These are phyloP conservation scores for Drosophila bipectinata DNA, from an alignment of 1,140 invertebrate genomes.

Conservation along the genomic window DNA sequence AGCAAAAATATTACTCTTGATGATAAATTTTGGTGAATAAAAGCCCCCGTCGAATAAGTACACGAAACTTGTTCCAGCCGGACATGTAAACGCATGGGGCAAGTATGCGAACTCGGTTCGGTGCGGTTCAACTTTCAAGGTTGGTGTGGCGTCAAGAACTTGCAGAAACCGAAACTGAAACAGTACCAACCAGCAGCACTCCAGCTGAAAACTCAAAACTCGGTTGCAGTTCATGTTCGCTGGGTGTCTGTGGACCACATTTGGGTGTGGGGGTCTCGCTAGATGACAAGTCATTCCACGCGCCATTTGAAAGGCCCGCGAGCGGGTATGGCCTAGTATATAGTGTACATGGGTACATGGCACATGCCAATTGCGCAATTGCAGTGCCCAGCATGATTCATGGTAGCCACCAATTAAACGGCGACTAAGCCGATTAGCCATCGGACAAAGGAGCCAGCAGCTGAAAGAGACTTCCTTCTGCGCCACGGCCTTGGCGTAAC, in stretches of 20 bases:
- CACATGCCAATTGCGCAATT: conserved; percentile 77
- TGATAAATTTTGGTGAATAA: conserved; percentile 21
- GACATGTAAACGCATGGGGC: conserved; percentile 52
- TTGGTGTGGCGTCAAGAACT: conserved; percentile 61
- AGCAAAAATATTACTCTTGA: conserved; percentile 34
- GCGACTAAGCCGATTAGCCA: conserved; percentile 61
- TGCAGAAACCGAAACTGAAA: conserved; percentile 57
- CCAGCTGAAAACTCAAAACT: conserved; percentile 28
- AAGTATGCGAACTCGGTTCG: conserved; percentile 53
- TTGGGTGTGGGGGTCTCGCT: conserved; percentile 42
- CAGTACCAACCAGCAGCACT: conserved; percentile 1
- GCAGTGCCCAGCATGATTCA: conserved; percentile 56
- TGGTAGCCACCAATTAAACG: conserved; percentile 56
- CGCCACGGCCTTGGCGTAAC: conserved; percentile 56
- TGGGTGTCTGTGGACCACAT: conserved; percentile 5
- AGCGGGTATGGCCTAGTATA: conserved; percentile 1
- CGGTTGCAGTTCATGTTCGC: conserved; percentile 6
- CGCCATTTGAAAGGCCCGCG: conserved; percentile 63
- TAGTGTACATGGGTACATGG: conserved; percentile 29
- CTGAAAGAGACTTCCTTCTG: conserved; percentile 67
- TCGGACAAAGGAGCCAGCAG: conserved; percentile 52
- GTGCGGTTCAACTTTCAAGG: conserved; percentile 72
- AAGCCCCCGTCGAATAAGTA: conserved; percentile 5
- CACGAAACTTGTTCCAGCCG: conserved; percentile 44
- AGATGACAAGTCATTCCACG: conserved; percentile 60